These are phyloP conservation scores for Calosoma granatense DNA, from an alignment of 1,140 invertebrate species.

Conservation along the genomic window DNA sequence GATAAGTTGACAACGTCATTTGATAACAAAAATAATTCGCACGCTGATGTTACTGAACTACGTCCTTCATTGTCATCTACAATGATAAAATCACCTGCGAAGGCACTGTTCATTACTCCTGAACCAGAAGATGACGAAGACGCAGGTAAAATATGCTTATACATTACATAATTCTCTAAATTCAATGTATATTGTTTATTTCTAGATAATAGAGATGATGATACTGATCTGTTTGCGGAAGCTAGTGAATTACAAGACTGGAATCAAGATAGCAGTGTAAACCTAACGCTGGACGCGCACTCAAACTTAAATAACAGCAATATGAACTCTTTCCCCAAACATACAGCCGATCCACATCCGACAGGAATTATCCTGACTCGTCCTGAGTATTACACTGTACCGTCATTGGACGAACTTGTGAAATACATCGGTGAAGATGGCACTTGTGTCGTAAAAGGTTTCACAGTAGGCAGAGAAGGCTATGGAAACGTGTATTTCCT, in stretches of 20 bases:
- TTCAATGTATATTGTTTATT: background rate
- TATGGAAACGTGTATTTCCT: constrained; percentile 90
- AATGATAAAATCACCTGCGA: background rate
- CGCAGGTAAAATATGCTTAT: background rate
- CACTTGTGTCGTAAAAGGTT: constrained; percentile 76
- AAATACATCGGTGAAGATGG: constrained; percentile 54
- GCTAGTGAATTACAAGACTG: background rate
- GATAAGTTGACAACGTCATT: too few species aligned
- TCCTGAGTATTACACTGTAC: constrained; percentile 75
- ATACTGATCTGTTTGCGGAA: background rate
- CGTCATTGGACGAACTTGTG: constrained; percentile 63
- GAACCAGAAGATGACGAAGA: background rate
- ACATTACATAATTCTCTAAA: background rate
- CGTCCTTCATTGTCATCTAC: background rate
- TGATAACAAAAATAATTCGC: too few species aligned
- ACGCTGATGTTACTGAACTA: constrained; percentile 10
- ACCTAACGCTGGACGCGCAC: too few species aligned
- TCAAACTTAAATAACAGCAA: too few species aligned
- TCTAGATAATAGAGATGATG: background rate
- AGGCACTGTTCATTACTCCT: background rate
- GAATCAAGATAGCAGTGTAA: background rate
- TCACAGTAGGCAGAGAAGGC: constrained; percentile 79
- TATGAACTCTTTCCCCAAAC: too few species aligned
- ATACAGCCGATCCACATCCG: background rate
- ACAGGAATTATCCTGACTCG: constrained; percentile 29